Evolutionary conservation across 1,140 invertebrate species (phyloP), one percentile per base, ranked within the genome.

Genomic region (Macrotrachela quadricornifera): DNA sequence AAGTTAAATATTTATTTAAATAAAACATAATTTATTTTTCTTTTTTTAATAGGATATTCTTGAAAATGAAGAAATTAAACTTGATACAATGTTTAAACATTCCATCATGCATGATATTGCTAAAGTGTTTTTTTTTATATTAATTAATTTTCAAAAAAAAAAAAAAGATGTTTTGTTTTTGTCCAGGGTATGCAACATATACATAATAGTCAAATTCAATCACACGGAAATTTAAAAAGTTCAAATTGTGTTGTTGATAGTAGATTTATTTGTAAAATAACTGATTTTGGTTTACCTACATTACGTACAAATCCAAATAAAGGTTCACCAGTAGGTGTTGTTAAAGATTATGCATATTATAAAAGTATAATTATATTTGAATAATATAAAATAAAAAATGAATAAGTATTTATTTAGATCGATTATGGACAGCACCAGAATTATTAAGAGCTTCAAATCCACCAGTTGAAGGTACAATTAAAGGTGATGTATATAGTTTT

Each of bases 231-330:
- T 61, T 72, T 99, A 10, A 96, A 91, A 63, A 95, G 90, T 0
- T 85, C 84, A 21, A 97, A 97, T 66, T 97, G 91, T 68, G 82
- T 97, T 0, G 88, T 99, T 0, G 91, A 97, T 64, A 87, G 83
- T 16, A 75, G 90, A 37, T 97, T 97, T 65, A 87, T 94, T 0
- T 73, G 97, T 1, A 97, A 97, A 75, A 82, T 97, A 40, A 82
- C 90, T 0, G 90, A 96, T 67, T 99, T 95, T 65, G 92, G 92
- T 4, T 70, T 97, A 0, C 79, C 82, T 60, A 75, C 71, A 13
- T 63, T 87, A 2, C 51, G 47, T 30, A 46, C 43, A 30, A 30
- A 30, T 30, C 2, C 8, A 30, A 30, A 30, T 30, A 30, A 8
- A 30, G 21, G 21, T 4, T 30, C 21, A 30, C 49, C 6, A 44